A percentile compares a stretch with the other conserved stretches of the same genome.
Evolutionary conservation across 2,797 vertebrate genomes (phyloP).

Genomic region (Darevskia mixta): DNA sequence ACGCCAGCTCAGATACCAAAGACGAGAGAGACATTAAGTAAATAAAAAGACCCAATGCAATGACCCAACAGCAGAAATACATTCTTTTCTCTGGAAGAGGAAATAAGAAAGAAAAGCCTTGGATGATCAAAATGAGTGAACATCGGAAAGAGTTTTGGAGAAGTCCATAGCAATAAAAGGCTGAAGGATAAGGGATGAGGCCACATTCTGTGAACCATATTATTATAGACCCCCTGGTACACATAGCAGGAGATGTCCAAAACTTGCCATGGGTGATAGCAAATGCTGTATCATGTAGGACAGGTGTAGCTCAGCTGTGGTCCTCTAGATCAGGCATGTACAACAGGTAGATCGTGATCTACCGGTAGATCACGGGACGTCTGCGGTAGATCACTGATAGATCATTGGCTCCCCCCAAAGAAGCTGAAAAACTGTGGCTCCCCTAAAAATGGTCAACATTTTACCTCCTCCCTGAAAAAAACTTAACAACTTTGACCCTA

Average conservation of each 20-base stretch:
- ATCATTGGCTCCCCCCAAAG: too few species aligned
- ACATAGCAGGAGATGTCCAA: background rate
- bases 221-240: background rate
- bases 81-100: constrained; percentile 2
- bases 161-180: background rate
- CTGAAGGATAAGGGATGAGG: background rate
- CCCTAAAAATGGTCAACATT: too few species aligned
- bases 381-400: too few species aligned
- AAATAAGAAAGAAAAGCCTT: constrained; percentile 46
- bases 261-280: background rate
- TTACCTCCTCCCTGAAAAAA: too few species aligned
- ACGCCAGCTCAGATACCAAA: background rate
- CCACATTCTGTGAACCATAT: background rate
- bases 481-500: too few species aligned
- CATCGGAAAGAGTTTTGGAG: rapidly evolving
- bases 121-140: background rate
- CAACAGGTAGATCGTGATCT: too few species aligned
- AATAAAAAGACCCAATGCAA: background rate
- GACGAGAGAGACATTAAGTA: background rate
- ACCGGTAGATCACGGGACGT: too few species aligned
- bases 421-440: too few species aligned
- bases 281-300: background rate
- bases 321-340: too few species aligned
- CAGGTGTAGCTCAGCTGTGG: too few species aligned
- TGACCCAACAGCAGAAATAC: constrained; percentile 3